A percentile compares a stretch with the other conserved stretches of the same genome.
These are phyloP conservation scores for Nothoprocta perdicaria DNA, from an alignment of 2,113 vertebrate genomes.

Conservation along the genomic window DNA sequence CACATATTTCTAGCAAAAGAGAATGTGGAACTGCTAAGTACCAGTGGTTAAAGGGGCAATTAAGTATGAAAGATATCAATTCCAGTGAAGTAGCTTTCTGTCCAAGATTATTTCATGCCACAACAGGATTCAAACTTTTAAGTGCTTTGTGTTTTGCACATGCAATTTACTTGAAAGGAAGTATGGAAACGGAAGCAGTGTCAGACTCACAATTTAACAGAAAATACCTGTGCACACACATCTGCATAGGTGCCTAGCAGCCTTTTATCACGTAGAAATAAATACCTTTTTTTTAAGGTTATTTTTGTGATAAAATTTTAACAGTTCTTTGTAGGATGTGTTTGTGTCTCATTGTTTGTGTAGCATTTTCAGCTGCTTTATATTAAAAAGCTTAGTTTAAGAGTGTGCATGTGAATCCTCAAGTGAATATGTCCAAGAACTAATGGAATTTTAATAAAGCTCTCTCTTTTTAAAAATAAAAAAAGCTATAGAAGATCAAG, in stretches of 20 bases:
- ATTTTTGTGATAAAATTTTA: background rate
- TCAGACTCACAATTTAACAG: background rate
- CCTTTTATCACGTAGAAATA: background rate
- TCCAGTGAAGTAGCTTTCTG: background rate
- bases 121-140: background rate
- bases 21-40: slow-evolving; percentile 34
- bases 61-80: background rate
- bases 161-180: background rate
- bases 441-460: background rate
- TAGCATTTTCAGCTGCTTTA: background rate
- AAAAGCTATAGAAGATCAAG: background rate
- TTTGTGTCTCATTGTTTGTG: background rate
- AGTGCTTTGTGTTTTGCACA: background rate
- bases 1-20: slow-evolving; percentile 39
- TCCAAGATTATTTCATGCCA: background rate
- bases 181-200: background rate
- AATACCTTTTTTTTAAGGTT: background rate
- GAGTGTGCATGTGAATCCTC: background rate
- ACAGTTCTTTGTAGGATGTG: background rate
- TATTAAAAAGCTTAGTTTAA: background rate
- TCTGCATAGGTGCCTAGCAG: background rate
- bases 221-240: background rate
- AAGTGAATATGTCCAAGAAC: background rate
- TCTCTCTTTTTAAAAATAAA: background rate
- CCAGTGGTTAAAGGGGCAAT: slow-evolving; percentile 19